Percentiles rank a stretch among this genome's conserved stretches.
These are phyloP conservation scores for Eulimnadia texana DNA, from an alignment of 1,140 invertebrate species.

Conservation along the genomic window DNA sequence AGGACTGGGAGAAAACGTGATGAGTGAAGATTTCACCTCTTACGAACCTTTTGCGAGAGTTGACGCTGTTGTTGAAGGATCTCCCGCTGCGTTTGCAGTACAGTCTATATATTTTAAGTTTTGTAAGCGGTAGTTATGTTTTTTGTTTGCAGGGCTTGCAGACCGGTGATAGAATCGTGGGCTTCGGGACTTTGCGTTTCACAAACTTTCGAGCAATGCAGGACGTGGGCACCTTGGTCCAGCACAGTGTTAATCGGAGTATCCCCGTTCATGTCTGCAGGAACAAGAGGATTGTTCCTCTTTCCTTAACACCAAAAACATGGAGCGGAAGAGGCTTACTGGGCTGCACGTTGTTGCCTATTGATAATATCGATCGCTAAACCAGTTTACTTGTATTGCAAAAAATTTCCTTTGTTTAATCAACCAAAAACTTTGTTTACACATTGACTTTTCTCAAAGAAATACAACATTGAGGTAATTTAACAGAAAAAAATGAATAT, in stretches of 20 bases:
- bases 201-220: conserved; percentile 53
- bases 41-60: conserved; percentile 49
- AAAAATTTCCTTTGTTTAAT: not conserved
- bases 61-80: conserved; percentile 53
- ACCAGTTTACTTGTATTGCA: not conserved
- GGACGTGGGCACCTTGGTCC: conserved; percentile 50
- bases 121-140: conserved; percentile 20
- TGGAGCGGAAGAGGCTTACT: conserved; percentile 60
- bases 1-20: conserved; percentile 7
- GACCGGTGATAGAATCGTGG: conserved; percentile 52
- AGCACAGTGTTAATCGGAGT: conserved; percentile 49
- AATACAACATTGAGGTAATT: not conserved
- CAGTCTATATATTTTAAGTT: conserved; percentile 25
- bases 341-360: conserved; percentile 51
- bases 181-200: conserved; percentile 67
- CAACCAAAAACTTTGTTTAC: not conserved
- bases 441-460: no score
- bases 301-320: conserved; percentile 46
- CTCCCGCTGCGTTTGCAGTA: conserved; percentile 64
- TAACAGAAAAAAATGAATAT: not conserved
- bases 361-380: conserved; percentile 36
- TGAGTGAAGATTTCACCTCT: not conserved
- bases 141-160: conserved; percentile 49
- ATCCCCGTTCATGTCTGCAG: conserved; percentile 46
- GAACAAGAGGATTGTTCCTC: conserved; percentile 30